These are phyloP conservation scores for Prionailurus bengalensis DNA, from an alignment of 2,113 vertebrate genomes.

Conservation along the genomic window DNA sequence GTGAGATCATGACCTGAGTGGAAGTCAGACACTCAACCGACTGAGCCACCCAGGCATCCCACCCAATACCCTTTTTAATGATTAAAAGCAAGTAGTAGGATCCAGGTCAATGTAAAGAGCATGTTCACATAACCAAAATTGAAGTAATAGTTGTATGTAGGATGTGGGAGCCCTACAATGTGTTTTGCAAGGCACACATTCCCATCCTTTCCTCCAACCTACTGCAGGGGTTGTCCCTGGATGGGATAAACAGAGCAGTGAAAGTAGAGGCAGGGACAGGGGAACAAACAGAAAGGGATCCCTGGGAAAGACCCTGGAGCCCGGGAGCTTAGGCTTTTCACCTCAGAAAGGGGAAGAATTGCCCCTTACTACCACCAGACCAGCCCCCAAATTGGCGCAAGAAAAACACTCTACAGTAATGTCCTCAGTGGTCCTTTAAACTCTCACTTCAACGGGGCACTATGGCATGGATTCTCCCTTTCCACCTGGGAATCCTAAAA, in stretches of 20 bases:
- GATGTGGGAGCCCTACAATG: background rate
- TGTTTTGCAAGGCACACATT: background rate
- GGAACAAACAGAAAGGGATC: background rate
- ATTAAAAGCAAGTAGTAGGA: constrained; percentile 1
- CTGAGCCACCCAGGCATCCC: no score
- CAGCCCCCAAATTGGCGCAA: background rate
- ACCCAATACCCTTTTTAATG: background rate
- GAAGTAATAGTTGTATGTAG: background rate
- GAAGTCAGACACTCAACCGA: no score
- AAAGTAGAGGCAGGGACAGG: background rate
- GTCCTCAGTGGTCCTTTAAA: background rate
- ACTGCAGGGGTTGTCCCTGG: background rate
- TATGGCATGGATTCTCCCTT: background rate
- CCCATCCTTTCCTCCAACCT: background rate
- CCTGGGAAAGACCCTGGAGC: background rate
- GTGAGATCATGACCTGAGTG: no score
- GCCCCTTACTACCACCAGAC: background rate
- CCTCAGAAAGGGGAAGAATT: background rate
- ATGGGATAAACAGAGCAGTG: background rate
- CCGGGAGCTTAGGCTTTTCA: background rate
- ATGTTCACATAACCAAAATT: background rate
- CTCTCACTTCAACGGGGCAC: background rate
- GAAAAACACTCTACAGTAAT: background rate
- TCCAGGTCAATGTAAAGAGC: background rate
- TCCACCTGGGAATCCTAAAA: background rate